phyloP scores from a whole-genome alignment of 2,113 vertebrate genomes.

The Oreotrochilus melanogaster region DNA sequence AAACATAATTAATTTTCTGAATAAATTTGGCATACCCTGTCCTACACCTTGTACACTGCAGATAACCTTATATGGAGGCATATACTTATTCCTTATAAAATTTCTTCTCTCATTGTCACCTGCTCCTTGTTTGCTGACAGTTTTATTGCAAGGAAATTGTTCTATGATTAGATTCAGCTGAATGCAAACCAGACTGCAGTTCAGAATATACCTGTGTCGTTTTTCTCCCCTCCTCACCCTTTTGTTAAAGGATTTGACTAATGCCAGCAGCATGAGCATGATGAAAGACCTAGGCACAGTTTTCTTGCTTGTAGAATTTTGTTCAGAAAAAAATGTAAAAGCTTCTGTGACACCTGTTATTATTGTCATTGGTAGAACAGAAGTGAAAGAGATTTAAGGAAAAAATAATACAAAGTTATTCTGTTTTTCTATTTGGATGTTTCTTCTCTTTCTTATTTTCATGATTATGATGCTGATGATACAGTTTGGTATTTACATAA shows the following conservation, averaged over 20 bases:
- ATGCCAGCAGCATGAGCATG: neutral
- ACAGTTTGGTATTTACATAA: neutral
- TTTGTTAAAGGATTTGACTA: neutral
- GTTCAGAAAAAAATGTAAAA: neutral
- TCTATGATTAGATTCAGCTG: neutral
- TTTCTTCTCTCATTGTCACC: neutral
- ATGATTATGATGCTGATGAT: neutral
- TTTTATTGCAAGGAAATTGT: neutral
- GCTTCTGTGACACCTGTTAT: neutral
- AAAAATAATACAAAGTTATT: neutral
- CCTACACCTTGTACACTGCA: neutral
- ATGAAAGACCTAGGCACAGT: neutral
- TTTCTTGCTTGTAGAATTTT: neutral
- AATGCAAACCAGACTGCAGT: neutral
- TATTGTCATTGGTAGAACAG: neutral
- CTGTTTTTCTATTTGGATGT: neutral
- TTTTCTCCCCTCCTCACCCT: neutral
- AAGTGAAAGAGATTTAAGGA: neutral
- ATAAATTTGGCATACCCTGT: neutral
- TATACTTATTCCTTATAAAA: neutral
- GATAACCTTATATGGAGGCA: neutral
- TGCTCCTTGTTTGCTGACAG: neutral
- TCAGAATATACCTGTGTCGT: accelerated
- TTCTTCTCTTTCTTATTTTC: neutral
- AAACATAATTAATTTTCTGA: neutral